phyloP scores from a whole-genome alignment of 2,113 vertebrate species.

The Dicrurus megarhynchus region DNA sequence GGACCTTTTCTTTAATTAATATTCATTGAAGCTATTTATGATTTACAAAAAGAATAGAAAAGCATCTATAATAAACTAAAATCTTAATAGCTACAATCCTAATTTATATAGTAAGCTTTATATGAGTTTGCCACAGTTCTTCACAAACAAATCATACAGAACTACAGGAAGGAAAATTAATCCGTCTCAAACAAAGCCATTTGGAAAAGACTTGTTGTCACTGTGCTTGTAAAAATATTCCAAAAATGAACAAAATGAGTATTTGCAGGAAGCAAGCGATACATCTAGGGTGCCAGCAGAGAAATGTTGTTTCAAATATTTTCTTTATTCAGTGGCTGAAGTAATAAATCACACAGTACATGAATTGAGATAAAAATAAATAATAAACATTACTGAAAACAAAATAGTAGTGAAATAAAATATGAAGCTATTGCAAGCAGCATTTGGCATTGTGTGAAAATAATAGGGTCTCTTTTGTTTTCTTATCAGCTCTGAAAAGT shows the following conservation, averaged over 20 bases:
- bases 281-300: background rate
- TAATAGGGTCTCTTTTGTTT: background rate
- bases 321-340: background rate
- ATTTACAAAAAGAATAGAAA: background rate
- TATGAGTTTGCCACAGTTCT: background rate
- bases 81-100: background rate
- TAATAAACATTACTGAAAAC: background rate
- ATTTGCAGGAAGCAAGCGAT: background rate
- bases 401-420: background rate
- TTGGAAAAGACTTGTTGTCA: background rate
- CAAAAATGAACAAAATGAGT: background rate
- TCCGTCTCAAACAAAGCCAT: background rate
- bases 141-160: background rate
- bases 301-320: background rate
- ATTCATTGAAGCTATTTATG: background rate
- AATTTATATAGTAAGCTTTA: background rate
- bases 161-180: background rate
- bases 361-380: background rate
- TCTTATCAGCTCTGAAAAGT: background rate
- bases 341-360: background rate
- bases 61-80: background rate
- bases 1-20: background rate
- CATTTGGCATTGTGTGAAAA: background rate
- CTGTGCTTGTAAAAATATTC: conserved; percentile 6
- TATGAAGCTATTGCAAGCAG: background rate